These are phyloP conservation scores for Cryptomyrus ogoouensis DNA, from an alignment of 2,113 vertebrate species.

Conservation along the genomic window DNA sequence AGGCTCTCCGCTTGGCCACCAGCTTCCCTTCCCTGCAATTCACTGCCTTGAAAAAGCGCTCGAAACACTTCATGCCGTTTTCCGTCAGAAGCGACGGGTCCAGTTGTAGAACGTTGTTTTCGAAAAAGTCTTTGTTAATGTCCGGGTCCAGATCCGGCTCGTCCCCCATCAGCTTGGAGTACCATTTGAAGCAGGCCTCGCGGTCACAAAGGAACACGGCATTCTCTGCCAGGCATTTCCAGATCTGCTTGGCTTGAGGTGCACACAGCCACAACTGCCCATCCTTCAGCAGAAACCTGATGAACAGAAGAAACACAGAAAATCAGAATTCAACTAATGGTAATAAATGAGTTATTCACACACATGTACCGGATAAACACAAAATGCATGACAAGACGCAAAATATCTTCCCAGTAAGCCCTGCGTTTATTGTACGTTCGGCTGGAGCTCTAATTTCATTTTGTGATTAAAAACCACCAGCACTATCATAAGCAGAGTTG, in stretches of 20 bases:
- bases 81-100: constrained; percentile 96
- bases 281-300: constrained; percentile 94
- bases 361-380: neutral
- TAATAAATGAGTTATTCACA: neutral
- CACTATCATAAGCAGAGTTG: neutral
- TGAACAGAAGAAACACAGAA: constrained; percentile 13
- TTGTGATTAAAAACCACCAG: neutral
- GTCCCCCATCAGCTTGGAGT: constrained; percentile 98
- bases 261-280: constrained; percentile 97
- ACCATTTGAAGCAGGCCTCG: constrained; percentile 99
- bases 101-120: constrained; percentile 97
- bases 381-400: neutral
- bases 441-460: neutral
- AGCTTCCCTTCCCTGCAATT: constrained; percentile 98
- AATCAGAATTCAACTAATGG: neutral
- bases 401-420: neutral
- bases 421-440: neutral
- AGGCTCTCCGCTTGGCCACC: constrained; percentile 92
- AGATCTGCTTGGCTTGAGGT: constrained; percentile 98
- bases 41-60: constrained; percentile 98
- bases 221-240: constrained; percentile 98
- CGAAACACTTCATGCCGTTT: constrained; percentile 99
- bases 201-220: constrained; percentile 97
- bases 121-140: constrained; percentile 99
- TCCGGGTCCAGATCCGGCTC: constrained; percentile 98